A percentile compares a stretch with the other conserved stretches of the same genome.
These are phyloP conservation scores for Drosophila macrospina DNA, from an alignment of 2,888 invertebrate species.

Conservation along the genomic window DNA sequence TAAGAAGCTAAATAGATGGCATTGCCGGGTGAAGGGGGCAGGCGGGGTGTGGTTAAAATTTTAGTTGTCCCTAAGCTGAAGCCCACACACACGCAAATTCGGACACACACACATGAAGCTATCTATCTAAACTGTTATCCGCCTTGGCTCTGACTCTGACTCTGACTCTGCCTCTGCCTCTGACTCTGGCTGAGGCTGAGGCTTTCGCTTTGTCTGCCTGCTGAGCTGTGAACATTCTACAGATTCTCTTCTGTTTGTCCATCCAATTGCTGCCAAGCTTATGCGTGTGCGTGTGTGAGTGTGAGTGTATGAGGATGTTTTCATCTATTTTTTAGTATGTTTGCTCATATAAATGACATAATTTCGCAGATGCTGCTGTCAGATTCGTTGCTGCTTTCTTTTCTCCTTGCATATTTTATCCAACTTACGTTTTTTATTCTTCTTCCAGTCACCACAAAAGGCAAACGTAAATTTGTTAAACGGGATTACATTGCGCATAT, in stretches of 20 bases:
- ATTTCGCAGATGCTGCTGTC: constrained; percentile 74
- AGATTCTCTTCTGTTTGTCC: constrained; percentile 68
- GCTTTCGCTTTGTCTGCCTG: constrained; percentile 42
- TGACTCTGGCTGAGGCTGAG: constrained; percentile 1
- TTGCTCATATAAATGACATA: constrained; percentile 81
- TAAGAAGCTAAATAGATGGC: constrained; percentile 49
- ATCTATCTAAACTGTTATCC: constrained; percentile 56
- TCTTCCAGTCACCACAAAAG: constrained; percentile 59
- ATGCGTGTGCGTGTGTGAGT: constrained; percentile 8
- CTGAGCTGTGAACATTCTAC: constrained; percentile 66
- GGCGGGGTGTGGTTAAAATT: constrained; percentile 8
- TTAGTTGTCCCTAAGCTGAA: constrained; percentile 40
- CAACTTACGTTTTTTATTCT: constrained; percentile 66
- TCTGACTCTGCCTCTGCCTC: constrained; percentile 8
- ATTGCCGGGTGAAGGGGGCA: too few relatives aligned
- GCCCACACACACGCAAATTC: constrained; percentile 8
- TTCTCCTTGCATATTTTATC: constrained; percentile 65
- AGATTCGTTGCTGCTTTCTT: constrained; percentile 49
- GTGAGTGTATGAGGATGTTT: constrained; percentile 38
- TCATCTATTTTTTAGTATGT: constrained; percentile 77
- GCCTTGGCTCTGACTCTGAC: constrained; percentile 21
- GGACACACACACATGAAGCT: constrained; percentile 19
- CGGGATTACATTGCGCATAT: constrained; percentile 69
- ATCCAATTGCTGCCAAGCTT: constrained; percentile 50
- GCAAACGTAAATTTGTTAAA: constrained; percentile 73